Percentiles rank a stretch among this genome's conserved stretches.
Conservation (phyloP, 2,888 invertebrate genomes). For the Ophion costatus region DNA sequence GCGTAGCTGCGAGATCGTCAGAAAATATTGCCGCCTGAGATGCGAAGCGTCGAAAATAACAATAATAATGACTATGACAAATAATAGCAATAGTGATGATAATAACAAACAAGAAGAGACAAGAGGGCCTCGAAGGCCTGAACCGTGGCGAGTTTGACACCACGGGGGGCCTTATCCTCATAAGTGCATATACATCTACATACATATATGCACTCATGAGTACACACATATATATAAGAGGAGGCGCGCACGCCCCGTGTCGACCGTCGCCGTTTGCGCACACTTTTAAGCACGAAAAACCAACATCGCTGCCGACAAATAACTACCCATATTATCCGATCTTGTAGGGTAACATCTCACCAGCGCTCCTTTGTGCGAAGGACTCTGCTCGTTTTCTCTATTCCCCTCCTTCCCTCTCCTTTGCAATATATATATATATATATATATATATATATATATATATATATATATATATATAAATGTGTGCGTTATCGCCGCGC, state of each 20-base stretch:
- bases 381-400: conserved; percentile 46
- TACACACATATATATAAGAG: conserved; percentile 68
- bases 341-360: conserved; percentile 82
- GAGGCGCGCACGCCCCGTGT: conserved; percentile 55
- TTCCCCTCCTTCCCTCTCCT: conserved; percentile 6
- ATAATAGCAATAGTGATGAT: conserved; percentile 28
- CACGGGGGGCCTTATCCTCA: conserved; percentile 80
- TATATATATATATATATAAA: not conserved
- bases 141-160: conserved; percentile 79
- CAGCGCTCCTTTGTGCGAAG: conserved; percentile 79
- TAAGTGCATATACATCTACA: conserved; percentile 72
- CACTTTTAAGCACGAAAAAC: conserved; percentile 76
- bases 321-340: conserved; percentile 83
- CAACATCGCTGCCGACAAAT: conserved; percentile 83
- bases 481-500: too few species aligned
- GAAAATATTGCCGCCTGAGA: conserved; percentile 33
- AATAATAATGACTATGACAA: conserved; percentile 26
- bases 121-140: conserved; percentile 65
- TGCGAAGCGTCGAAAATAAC: conserved; percentile 21
- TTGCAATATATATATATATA: not conserved
- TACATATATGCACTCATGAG: conserved; percentile 62
- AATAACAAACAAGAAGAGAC: conserved; percentile 38
- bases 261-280: conserved; percentile 45
- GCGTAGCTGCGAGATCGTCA: conserved; percentile 20
- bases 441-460: conserved; percentile 2